Conservation (phyloP, 2,113 vertebrate genomes). For the Laticauda colubrina region DNA sequence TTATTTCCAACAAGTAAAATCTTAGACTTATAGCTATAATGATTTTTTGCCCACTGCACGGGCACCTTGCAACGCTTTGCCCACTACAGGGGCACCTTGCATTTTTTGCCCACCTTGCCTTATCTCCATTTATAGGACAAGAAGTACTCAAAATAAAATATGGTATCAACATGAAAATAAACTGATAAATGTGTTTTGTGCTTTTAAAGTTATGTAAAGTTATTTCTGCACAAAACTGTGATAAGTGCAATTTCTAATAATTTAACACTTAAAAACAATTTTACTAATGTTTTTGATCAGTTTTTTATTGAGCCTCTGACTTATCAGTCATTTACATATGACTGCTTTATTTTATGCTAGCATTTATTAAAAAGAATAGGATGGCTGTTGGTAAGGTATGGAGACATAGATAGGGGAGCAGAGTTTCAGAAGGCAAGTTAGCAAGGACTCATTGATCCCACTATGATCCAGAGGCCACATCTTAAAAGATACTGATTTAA, state of each 20-base stretch:
- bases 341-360: not conserved
- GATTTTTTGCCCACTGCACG: not conserved
- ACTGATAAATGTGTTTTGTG: not conserved
- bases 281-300: not conserved
- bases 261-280: not conserved
- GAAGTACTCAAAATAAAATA: not conserved
- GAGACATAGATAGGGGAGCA: not conserved
- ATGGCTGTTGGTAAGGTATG: not conserved
- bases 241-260: not conserved
- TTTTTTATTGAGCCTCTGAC: too few relatives aligned
- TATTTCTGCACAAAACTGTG: slow-evolving; percentile 18
- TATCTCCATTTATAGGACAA: not conserved
- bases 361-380: not conserved
- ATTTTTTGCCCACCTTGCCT: not conserved
- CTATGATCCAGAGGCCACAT: not conserved
- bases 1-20: not conserved
- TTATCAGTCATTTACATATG: not conserved
- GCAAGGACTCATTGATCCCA: not conserved
- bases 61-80: not conserved
- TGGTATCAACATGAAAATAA: not conserved
- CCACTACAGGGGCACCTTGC: not conserved
- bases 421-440: not conserved
- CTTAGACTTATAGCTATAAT: not conserved
- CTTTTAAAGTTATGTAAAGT: not conserved
- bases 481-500: not conserved